Percentiles rank a stretch among this genome's conserved stretches.
Conservation (phyloP, 2,113 vertebrate genomes). For the Psilopogon haemacephalus region DNA sequence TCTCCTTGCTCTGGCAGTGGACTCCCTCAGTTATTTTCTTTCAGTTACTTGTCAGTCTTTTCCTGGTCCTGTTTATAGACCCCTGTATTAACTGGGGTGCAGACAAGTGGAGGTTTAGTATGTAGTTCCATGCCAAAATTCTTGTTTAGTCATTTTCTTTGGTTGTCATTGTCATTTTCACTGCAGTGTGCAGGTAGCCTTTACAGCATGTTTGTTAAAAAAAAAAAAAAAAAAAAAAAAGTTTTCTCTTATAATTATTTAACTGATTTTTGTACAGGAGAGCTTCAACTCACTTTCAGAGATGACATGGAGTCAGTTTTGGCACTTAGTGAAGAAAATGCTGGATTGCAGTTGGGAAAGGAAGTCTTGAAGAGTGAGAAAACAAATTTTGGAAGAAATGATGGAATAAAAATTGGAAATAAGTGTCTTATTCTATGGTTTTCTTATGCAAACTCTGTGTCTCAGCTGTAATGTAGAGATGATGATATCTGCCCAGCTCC, state of each 20-base stretch:
- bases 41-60: not conserved
- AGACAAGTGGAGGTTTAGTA: not conserved
- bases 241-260: not conserved
- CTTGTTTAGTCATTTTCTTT: not conserved
- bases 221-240: not conserved
- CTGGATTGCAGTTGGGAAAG: not conserved
- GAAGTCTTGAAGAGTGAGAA: not conserved
- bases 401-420: not conserved
- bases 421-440: not conserved
- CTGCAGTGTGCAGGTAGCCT: not conserved
- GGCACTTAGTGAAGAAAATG: not conserved
- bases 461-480: slow-evolving; percentile 32
- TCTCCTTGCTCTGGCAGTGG: slow-evolving; percentile 5
- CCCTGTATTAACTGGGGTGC: not conserved
- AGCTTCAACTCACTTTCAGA: not conserved
- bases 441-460: slow-evolving; percentile 2
- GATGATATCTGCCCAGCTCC: slow-evolving; percentile 8
- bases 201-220: not conserved
- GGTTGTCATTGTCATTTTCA: not conserved
- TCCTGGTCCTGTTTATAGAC: not conserved
- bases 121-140: not conserved
- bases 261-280: not conserved
- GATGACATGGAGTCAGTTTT: not conserved
- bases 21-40: not conserved
- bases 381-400: not conserved